A percentile compares a stretch with the other conserved stretches of the same genome.
Conservation (phyloP, 1,140 invertebrate genomes). For the Drosophila ficusphila region DNA sequence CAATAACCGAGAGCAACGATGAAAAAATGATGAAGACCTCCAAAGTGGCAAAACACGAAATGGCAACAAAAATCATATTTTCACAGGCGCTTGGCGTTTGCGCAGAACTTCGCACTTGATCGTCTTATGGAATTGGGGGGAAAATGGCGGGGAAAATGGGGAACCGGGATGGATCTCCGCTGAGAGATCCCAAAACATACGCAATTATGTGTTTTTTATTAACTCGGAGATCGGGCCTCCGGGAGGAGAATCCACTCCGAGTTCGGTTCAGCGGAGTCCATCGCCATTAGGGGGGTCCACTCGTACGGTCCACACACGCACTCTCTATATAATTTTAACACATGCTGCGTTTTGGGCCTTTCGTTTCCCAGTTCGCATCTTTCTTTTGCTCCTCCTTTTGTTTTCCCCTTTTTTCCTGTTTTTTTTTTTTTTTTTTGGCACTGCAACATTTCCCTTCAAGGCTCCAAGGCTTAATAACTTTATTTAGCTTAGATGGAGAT, state of each 20-base stretch:
- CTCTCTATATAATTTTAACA: slow-evolving; percentile 83
- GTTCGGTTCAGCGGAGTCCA: slow-evolving; percentile 21
- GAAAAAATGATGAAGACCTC: slow-evolving; percentile 67
- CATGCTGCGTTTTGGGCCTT: slow-evolving; percentile 76
- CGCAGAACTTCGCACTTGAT: slow-evolving; percentile 81
- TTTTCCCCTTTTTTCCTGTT: slow-evolving; percentile 7
- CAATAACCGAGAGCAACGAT: slow-evolving; percentile 41
- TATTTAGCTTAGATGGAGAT: slow-evolving; percentile 74
- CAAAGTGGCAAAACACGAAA: slow-evolving; percentile 70
- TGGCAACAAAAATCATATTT: slow-evolving; percentile 77
- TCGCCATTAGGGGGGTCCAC: slow-evolving; percentile 72
- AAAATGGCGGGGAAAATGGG: not conserved
- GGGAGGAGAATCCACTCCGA: slow-evolving; percentile 9
- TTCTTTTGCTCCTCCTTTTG: slow-evolving; percentile 1
- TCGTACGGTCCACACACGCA: slow-evolving; percentile 68
- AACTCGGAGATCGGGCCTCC: slow-evolving; percentile 46
- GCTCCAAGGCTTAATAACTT: slow-evolving; percentile 70
- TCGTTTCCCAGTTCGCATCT: slow-evolving; percentile 24
- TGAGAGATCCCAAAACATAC: slow-evolving; percentile 61
- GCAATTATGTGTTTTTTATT: slow-evolving; percentile 82
- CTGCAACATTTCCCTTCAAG: slow-evolving; percentile 70
- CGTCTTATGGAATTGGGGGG: slow-evolving; percentile 8
- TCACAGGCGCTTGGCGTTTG: slow-evolving; percentile 82
- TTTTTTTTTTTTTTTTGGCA: slow-evolving; percentile 36
- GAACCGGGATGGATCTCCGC: slow-evolving; percentile 17